Evolutionary conservation across 2,888 invertebrate genomes (phyloP).

Genomic region (Drosophila borealis): DNA sequence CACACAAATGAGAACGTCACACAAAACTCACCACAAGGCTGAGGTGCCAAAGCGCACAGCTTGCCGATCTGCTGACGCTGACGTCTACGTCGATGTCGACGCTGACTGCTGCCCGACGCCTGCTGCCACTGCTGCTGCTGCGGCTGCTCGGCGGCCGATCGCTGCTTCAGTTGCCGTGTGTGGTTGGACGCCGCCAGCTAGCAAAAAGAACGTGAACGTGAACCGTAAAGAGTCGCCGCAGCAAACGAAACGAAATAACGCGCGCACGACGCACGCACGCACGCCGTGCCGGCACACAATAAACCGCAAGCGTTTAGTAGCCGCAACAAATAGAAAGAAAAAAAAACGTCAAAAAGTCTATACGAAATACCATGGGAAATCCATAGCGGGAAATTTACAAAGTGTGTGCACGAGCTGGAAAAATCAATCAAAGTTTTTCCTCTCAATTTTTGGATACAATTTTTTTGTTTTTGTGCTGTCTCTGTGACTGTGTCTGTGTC

Average conservation of each 20-base stretch:
- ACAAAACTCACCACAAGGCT: slow-evolving; percentile 65
- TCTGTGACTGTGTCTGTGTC: slow-evolving; percentile 4
- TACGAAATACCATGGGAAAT: slow-evolving; percentile 20
- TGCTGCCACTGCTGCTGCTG: slow-evolving; percentile 16
- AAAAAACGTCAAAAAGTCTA: slow-evolving; percentile 8
- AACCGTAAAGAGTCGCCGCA: slow-evolving; percentile 41
- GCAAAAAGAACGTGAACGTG: slow-evolving; percentile 52
- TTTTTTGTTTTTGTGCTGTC: slow-evolving; percentile 26
- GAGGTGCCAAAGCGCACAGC: slow-evolving; percentile 69
- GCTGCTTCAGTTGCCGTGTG: slow-evolving; percentile 73
- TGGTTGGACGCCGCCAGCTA: slow-evolving; percentile 71
- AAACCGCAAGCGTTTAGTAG: background rate
- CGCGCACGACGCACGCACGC: slow-evolving; percentile 5
- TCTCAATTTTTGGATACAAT: background rate
- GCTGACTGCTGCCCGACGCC: background rate
- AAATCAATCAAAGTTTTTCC: slow-evolving; percentile 3
- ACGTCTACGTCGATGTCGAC: slow-evolving; percentile 8
- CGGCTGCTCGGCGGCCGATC: slow-evolving; percentile 37
- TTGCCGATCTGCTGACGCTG: slow-evolving; percentile 34
- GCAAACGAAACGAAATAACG: slow-evolving; percentile 2
- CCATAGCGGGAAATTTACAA: slow-evolving; percentile 31
- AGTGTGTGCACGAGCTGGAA: slow-evolving; percentile 22
- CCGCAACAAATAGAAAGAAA: background rate
- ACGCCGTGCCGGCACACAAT: slow-evolving; percentile 7
- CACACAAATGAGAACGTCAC: slow-evolving; percentile 29